phyloP scores from a whole-genome alignment of 2,888 invertebrate species.

The Eilema sororculum region DNA sequence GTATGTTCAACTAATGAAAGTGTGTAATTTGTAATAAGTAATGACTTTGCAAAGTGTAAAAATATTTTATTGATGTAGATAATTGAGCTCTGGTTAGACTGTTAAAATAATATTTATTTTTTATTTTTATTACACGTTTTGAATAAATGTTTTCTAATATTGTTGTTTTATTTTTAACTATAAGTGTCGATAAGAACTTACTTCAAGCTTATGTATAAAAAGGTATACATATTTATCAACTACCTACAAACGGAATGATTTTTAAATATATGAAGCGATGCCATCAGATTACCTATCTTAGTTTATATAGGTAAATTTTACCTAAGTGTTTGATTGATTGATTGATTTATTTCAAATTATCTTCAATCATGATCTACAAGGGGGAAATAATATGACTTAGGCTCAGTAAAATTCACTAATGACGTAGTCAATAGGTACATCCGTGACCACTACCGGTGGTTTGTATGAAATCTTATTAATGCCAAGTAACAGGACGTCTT shows the following conservation, averaged over 20 bases:
- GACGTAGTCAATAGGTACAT: not conserved
- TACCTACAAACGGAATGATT: too few species aligned
- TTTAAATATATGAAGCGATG: not conserved
- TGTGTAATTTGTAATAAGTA: not conserved
- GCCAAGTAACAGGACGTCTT: not conserved
- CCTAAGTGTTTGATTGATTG: too few species aligned
- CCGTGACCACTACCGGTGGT: not conserved
- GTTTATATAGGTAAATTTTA: too few species aligned
- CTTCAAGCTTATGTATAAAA: too few species aligned
- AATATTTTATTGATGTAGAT: not conserved
- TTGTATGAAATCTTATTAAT: too few species aligned
- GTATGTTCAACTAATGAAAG: too few species aligned
- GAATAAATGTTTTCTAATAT: slow-evolving; percentile 56
- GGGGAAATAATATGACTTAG: not conserved
- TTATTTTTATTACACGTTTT: slow-evolving; percentile 63
- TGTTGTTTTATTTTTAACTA: slow-evolving; percentile 27
- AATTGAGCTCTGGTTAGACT: slow-evolving; percentile 24
- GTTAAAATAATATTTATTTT: slow-evolving; percentile 41
- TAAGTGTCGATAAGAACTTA: not conserved
- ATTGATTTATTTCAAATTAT: too few species aligned
- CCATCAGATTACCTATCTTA: too few species aligned
- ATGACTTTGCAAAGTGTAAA: not conserved
- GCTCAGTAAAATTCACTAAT: not conserved
- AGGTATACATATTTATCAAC: too few species aligned
- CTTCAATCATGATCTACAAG: not conserved